phyloP scores from a whole-genome alignment of 2,888 invertebrate genomes.

The Mythimna impura region DNA sequence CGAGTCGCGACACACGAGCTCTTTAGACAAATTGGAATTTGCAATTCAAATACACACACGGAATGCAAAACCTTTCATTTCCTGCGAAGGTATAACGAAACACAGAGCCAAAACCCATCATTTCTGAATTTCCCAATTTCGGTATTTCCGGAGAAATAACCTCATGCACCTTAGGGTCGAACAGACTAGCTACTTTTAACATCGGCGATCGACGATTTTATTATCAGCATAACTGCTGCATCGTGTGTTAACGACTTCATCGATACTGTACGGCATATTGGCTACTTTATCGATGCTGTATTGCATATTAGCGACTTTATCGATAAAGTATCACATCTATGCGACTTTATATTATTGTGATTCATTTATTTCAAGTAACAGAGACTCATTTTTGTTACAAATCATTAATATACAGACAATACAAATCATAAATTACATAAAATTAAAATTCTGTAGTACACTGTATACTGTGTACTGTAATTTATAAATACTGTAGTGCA shows the following conservation, averaged over 20 bases:
- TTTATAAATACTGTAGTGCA: no score
- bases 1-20: neutral
- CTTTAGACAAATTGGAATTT: constrained; percentile 26
- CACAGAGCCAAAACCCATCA: constrained; percentile 16
- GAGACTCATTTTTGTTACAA: no score
- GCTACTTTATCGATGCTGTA: no score
- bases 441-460: no score
- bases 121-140: constrained; percentile 15
- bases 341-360: no score
- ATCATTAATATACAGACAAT: no score
- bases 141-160: constrained; percentile 1
- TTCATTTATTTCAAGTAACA: no score
- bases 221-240: neutral
- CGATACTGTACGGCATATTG: no score
- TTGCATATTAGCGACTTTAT: no score
- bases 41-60: constrained; percentile 15
- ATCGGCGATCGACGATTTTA: neutral
- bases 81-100: neutral
- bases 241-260: neutral
- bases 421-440: no score
- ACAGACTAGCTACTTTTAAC: neutral
- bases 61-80: constrained; percentile 5
- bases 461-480: no score
- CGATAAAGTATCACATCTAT: no score
- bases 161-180: neutral